phyloP scores from a whole-genome alignment of 1,140 invertebrate species.

The Eupeodes corollae region DNA sequence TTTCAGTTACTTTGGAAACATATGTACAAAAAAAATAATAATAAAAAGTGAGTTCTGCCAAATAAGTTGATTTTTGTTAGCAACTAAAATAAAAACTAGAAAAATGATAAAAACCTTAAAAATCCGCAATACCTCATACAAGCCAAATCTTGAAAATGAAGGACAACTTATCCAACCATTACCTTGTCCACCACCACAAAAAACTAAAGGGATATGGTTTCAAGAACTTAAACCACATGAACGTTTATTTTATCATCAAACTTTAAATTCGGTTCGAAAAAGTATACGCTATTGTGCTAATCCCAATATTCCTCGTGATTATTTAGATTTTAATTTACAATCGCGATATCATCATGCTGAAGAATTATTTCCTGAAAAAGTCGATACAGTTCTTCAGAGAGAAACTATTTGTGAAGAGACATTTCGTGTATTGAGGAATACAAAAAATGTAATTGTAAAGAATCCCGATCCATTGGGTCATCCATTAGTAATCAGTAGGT shows the following conservation, averaged over 20 bases:
- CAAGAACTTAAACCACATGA: slow-evolving; percentile 36
- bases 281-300: slow-evolving; percentile 39
- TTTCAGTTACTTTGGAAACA: too few relatives aligned
- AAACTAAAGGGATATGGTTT: slow-evolving; percentile 31
- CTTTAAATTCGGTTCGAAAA: slow-evolving; percentile 43
- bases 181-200: slow-evolving; percentile 30
- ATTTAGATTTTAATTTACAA: slow-evolving; percentile 46
- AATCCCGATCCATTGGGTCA: slow-evolving; percentile 21
- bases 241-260: slow-evolving; percentile 50
- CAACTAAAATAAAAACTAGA: too few relatives aligned
- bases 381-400: slow-evolving; percentile 45
- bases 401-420: slow-evolving; percentile 43
- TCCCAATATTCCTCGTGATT: slow-evolving; percentile 44
- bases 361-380: slow-evolving; percentile 47
- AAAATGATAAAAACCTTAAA: background rate
- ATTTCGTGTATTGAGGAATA: slow-evolving; percentile 48
- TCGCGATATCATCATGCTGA: slow-evolving; percentile 48
- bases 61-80: too few relatives aligned
- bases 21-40: too few relatives aligned
- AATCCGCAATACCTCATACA: slow-evolving; percentile 40
- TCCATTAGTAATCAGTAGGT: slow-evolving; percentile 26
- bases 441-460: slow-evolving; percentile 27
- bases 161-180: slow-evolving; percentile 44
- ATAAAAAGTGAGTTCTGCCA: too few relatives aligned
- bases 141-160: slow-evolving; percentile 44